Percentiles rank a stretch among this genome's conserved stretches.
These are phyloP conservation scores for Bursaphelenchus mucronatus DNA, from an alignment of 1,140 invertebrate genomes.

Conservation along the genomic window DNA sequence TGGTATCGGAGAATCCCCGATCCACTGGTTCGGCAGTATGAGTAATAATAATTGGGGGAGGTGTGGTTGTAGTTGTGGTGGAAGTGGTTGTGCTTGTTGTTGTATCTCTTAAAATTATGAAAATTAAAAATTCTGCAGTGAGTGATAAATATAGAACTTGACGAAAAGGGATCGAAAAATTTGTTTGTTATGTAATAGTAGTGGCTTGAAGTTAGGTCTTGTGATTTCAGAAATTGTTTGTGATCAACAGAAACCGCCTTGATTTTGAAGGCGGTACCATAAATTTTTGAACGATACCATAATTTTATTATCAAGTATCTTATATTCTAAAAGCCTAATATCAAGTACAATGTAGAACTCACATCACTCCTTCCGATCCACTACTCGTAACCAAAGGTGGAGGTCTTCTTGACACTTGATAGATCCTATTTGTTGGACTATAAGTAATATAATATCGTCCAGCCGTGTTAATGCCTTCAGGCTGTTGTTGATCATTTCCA, in stretches of 20 bases:
- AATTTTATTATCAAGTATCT: slow-evolving; percentile 1
- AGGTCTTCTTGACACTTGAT: slow-evolving; percentile 16
- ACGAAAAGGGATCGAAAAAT: too few species aligned
- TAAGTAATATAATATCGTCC: slow-evolving; percentile 18
- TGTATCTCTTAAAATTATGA: not conserved
- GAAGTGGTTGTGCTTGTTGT: slow-evolving; percentile 3
- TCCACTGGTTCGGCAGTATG: slow-evolving; percentile 8
- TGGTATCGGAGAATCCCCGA: slow-evolving; percentile 2
- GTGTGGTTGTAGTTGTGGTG: slow-evolving; percentile 14
- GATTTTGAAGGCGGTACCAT: too few species aligned
- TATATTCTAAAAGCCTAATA: not conserved
- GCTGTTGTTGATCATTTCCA: not conserved
- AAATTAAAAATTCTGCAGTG: too few species aligned
- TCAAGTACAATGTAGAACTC: slow-evolving; percentile 3
- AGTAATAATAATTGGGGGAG: slow-evolving; percentile 10
- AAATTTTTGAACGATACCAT: too few species aligned
- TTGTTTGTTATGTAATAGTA: too few species aligned
- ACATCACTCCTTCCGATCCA: not conserved
- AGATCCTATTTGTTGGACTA: not conserved
- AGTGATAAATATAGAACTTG: too few species aligned
- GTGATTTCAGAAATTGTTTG: too few species aligned
- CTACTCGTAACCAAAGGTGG: slow-evolving; percentile 1
- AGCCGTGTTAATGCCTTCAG: slow-evolving; percentile 3
- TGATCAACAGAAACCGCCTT: too few species aligned
- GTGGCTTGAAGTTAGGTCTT: too few species aligned